Base-by-base conservation (phyloP, 2,113 vertebrate genomes). In the Dipodomys ordii region DNA sequence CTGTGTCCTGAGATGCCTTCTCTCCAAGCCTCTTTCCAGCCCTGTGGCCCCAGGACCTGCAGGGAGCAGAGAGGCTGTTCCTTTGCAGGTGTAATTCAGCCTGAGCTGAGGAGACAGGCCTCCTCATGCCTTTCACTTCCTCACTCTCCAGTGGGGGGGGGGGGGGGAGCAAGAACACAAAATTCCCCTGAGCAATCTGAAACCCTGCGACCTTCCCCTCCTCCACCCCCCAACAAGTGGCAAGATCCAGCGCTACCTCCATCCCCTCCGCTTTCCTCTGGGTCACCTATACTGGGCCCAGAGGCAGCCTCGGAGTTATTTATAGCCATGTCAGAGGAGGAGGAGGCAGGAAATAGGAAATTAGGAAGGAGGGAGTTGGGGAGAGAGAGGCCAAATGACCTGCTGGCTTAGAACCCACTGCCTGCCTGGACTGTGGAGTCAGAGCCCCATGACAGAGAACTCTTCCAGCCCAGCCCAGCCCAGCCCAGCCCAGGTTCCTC, bases 301-400 rank as follows among this genome's bases (percentile, higher is more conserved):
- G 39, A 65, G 93, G 90, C 96, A 78, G 81, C 83, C 94, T 83
- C 3, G 0, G 0, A 60, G 92, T 73, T 98, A 98, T 98, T 98
- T 98, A 98, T 97, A 98, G 96, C 93, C 10, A 6, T 92, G 91
- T 95, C 93, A 97, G 96, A 97, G 90, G 90, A 97, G 95, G 94
- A 90, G 94, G 83, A 97, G 95, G 95, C 97, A 98, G 97, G 98
- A 98, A 98, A 91, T 93, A 97, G 95, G 95, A 98, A 98, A 97
- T 97, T 73, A 94, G 16, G 93, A 94, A 96, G 94, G 93, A 92
- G 87, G 87, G 74, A 82, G 80, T 23, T 57, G 23, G 46, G 82
- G 94, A 44, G 6, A 80, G 64, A 13, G 78, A 94, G 94, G 79
- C 96, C 87, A 79, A 97, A 95, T 89, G 92, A 39, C 12, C 78